phyloP scores from a whole-genome alignment of 2,888 invertebrate genomes.

The Andrena praecox region DNA sequence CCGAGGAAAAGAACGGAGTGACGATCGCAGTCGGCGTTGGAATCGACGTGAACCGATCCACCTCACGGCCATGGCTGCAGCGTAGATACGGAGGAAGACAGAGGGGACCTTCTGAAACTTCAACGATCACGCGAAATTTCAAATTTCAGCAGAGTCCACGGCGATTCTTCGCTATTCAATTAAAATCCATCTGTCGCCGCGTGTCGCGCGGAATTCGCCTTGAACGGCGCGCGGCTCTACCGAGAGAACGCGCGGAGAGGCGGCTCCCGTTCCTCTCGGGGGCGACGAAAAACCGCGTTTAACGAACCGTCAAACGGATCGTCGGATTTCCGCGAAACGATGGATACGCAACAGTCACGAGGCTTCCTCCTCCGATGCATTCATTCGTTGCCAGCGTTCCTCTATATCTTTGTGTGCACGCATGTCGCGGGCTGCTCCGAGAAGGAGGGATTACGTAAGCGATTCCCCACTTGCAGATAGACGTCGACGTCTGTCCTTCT shows the following conservation, averaged over 20 bases:
- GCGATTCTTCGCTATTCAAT: slow-evolving; percentile 22
- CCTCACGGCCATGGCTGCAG: neutral
- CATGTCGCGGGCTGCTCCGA: slow-evolving; percentile 37
- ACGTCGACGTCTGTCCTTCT: slow-evolving; percentile 62
- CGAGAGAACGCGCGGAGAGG: neutral
- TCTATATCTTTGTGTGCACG: slow-evolving; percentile 7
- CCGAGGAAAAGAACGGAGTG: neutral
- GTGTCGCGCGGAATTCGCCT: slow-evolving; percentile 18
- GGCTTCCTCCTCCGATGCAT: slow-evolving; percentile 39
- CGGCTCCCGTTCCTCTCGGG: neutral
- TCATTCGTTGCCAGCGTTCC: slow-evolving; percentile 12
- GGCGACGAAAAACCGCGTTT: slow-evolving; percentile 46
- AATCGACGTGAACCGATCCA: slow-evolving; percentile 7
- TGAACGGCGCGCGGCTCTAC: neutral
- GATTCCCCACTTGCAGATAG: slow-evolving; percentile 54
- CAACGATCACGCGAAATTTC: neutral
- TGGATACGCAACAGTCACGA: slow-evolving; percentile 64
- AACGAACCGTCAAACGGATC: slow-evolving; percentile 54
- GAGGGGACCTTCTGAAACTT: neutral
- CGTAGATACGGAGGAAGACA: neutral
- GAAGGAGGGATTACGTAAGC: slow-evolving; percentile 73
- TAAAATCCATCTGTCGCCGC: slow-evolving; percentile 17
- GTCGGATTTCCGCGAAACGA: slow-evolving; percentile 69
- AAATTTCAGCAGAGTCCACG: slow-evolving; percentile 38
- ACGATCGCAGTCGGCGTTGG: slow-evolving; percentile 15